phyloP scores from a whole-genome alignment of 1,140 invertebrate species.

The Anoplolepis gracilipes region DNA sequence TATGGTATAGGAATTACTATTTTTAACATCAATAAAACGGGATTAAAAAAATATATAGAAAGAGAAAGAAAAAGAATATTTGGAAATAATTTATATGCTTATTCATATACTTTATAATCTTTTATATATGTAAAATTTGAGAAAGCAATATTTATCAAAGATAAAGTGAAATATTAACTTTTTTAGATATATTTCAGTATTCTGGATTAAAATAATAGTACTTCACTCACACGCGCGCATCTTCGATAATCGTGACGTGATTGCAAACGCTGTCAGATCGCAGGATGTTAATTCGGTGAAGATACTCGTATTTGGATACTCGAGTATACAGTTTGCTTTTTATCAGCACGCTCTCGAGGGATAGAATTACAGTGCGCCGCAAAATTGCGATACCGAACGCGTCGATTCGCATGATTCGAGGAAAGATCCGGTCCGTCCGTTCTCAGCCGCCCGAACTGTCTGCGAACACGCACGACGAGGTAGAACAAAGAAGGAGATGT shows the following conservation, averaged over 20 bases:
- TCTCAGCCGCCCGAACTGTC: slow-evolving; percentile 49
- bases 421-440: slow-evolving; percentile 41
- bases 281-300: slow-evolving; percentile 15
- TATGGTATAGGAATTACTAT: not conserved
- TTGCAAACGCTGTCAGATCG: slow-evolving; percentile 2
- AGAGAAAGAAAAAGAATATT: too few relatives aligned
- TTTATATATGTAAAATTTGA: not conserved
- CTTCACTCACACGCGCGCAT: not conserved
- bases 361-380: slow-evolving; percentile 39
- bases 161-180: too few relatives aligned
- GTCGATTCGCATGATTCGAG: slow-evolving; percentile 53
- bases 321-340: not conserved
- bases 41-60: too few relatives aligned
- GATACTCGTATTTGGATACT: slow-evolving; percentile 15
- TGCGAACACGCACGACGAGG: slow-evolving; percentile 35
- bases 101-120: too few relatives aligned
- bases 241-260: slow-evolving; percentile 1
- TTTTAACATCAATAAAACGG: not conserved
- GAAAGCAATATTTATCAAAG: not conserved
- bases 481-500: slow-evolving; percentile 44
- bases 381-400: slow-evolving; percentile 51
- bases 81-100: too few relatives aligned
- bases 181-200: not conserved
- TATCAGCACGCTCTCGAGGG: slow-evolving; percentile 26
- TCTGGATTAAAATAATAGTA: not conserved